Evolutionary conservation across 2,113 vertebrate species (phyloP).

Genomic region (Dromiciops gliroides): DNA sequence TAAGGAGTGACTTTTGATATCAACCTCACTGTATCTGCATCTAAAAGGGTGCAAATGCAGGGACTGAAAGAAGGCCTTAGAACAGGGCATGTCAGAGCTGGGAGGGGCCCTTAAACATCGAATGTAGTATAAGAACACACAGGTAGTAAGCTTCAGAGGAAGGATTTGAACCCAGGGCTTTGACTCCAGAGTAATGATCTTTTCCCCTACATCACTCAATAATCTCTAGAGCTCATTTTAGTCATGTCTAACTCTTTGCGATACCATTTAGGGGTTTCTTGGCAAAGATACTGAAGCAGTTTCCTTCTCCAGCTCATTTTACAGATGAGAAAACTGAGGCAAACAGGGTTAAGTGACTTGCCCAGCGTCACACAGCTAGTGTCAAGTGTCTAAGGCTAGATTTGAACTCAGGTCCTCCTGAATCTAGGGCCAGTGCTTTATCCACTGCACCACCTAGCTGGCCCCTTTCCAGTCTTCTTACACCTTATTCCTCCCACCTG

Average conservation of each 20-base stretch:
- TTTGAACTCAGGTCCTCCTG: too few relatives aligned
- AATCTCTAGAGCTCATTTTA: not conserved
- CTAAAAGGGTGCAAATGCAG: not conserved
- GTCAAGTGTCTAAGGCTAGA: too few relatives aligned
- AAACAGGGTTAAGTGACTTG: too few relatives aligned
- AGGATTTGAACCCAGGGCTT: not conserved
- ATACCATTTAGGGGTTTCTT: too few relatives aligned
- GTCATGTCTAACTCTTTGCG: too few relatives aligned
- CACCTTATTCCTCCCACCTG: not conserved
- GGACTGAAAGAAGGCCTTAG: not conserved
- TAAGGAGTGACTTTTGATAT: not conserved
- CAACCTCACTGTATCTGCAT: not conserved
- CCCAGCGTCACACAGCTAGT: too few relatives aligned
- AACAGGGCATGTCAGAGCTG: not conserved
- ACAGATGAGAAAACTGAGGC: too few relatives aligned
- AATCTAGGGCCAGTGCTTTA: too few relatives aligned
- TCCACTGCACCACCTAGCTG: too few relatives aligned
- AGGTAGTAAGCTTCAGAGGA: not conserved
- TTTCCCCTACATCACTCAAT: not conserved
- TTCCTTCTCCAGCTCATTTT: too few relatives aligned
- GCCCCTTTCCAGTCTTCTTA: not conserved
- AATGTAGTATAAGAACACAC: not conserved
- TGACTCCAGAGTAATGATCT: too few relatives aligned
- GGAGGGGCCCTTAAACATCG: not conserved
- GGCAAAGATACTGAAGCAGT: too few relatives aligned